phyloP scores from a whole-genome alignment of 2,888 invertebrate species.

The Amorpha juglandis region DNA sequence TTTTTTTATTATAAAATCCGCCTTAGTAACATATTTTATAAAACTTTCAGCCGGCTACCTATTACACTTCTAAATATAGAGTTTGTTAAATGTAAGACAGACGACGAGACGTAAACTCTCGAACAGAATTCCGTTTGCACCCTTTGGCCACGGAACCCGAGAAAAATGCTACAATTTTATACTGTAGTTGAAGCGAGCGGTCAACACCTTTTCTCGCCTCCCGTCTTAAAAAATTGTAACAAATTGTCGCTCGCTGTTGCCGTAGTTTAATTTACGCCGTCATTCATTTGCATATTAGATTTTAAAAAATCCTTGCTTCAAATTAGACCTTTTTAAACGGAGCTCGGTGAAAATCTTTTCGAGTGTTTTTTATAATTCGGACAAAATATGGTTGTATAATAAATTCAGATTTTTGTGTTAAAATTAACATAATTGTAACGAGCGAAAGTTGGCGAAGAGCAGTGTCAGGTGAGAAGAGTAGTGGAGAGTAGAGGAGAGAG shows the following conservation, averaged over 20 bases:
- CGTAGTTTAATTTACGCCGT: slow-evolving; percentile 4
- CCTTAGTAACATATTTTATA: too few relatives aligned
- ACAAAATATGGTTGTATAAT: background rate
- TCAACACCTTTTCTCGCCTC: background rate
- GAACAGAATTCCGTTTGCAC: too few relatives aligned
- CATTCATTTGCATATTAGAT: slow-evolving; percentile 18
- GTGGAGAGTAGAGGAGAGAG: too few relatives aligned
- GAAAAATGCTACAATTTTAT: background rate
- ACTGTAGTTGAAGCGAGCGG: background rate
- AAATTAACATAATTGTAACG: too few relatives aligned
- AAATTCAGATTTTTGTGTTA: background rate
- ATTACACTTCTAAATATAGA: too few relatives aligned
- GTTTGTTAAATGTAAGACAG: too few relatives aligned
- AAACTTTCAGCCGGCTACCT: too few relatives aligned
- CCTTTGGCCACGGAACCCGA: too few relatives aligned
- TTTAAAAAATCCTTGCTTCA: background rate
- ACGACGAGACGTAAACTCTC: too few relatives aligned
- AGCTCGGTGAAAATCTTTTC: background rate
- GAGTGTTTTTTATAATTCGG: background rate
- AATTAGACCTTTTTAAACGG: background rate
- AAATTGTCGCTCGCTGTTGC: slow-evolving; percentile 5
- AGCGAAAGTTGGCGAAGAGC: too few relatives aligned
- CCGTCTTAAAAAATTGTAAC: slow-evolving; percentile 10
- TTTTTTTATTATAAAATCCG: too few relatives aligned
- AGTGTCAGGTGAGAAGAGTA: too few relatives aligned